Evolutionary conservation across 2,113 vertebrate species (phyloP).

Genomic region (Oreochromis aureus): DNA sequence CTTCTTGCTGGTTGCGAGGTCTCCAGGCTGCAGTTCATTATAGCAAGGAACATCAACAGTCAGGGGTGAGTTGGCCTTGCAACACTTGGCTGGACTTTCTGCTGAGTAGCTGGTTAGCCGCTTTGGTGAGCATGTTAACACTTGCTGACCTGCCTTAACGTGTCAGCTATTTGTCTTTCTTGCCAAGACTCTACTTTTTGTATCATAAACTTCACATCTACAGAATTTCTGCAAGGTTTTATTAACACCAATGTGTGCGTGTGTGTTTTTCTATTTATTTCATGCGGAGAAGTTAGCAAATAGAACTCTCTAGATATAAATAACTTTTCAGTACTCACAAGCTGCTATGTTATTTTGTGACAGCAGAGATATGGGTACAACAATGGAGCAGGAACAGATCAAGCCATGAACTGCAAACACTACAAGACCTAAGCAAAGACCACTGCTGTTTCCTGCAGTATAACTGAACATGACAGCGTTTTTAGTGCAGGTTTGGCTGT

Average conservation of each 20-base stretch:
- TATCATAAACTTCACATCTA: background rate
- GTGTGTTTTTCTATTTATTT: background rate
- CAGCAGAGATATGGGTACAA: conserved; percentile 3
- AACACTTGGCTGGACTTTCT: background rate
- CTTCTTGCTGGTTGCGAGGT: background rate
- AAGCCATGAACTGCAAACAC: background rate
- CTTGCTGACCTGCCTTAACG: background rate
- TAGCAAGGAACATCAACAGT: background rate
- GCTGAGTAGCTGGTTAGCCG: background rate
- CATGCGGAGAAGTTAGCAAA: background rate
- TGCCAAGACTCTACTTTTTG: background rate
- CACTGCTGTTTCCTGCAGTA: background rate
- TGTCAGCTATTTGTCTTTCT: background rate
- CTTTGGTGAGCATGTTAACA: background rate
- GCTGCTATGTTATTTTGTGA: background rate
- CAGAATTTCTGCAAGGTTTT: background rate
- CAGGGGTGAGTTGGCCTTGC: background rate
- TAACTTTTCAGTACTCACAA: background rate
- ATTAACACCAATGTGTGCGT: background rate
- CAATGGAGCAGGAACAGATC: background rate
- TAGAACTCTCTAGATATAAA: background rate
- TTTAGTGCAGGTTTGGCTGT: background rate
- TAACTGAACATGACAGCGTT: background rate
- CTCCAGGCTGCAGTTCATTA: background rate
- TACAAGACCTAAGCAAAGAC: background rate